These are phyloP conservation scores for Megaleporinus macrocephalus DNA, from an alignment of 2,113 vertebrate genomes.

Conservation along the genomic window DNA sequence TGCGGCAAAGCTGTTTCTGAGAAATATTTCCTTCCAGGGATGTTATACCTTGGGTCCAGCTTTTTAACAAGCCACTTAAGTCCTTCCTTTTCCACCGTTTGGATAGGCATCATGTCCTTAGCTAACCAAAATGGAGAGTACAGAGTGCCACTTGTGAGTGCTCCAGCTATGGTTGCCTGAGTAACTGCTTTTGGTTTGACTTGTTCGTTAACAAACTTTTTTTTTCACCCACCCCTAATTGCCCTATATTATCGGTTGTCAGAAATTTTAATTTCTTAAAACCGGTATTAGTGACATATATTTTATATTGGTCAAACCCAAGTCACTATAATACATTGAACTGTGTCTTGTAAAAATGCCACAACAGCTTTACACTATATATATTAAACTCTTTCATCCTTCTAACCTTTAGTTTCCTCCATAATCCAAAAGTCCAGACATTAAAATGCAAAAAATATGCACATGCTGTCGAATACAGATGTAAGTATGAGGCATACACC, in stretches of 20 bases:
- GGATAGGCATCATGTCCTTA: too few species aligned
- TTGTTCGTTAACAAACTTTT: too few species aligned
- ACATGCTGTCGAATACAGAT: background rate
- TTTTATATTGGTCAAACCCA: background rate
- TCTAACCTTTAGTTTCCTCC: background rate
- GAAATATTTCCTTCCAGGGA: too few species aligned
- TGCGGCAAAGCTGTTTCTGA: too few species aligned
- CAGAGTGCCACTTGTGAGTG: too few species aligned
- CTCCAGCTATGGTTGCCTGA: too few species aligned
- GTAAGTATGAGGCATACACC: conserved; percentile 24
- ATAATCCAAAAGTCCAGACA: background rate
- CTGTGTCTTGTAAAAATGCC: background rate
- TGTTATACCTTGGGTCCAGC: too few species aligned
- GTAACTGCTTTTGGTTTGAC: too few species aligned
- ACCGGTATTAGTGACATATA: background rate
- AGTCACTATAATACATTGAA: background rate
- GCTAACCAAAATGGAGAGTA: too few species aligned
- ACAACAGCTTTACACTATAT: background rate
- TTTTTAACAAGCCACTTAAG: too few species aligned
- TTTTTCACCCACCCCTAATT: too few species aligned
- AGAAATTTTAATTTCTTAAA: background rate
- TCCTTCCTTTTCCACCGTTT: too few species aligned
- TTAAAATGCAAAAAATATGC: background rate
- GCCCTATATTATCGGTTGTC: background rate
- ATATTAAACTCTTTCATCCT: background rate